phyloP scores from a whole-genome alignment of 2,113 vertebrate species.

The Chrysemys picta region DNA sequence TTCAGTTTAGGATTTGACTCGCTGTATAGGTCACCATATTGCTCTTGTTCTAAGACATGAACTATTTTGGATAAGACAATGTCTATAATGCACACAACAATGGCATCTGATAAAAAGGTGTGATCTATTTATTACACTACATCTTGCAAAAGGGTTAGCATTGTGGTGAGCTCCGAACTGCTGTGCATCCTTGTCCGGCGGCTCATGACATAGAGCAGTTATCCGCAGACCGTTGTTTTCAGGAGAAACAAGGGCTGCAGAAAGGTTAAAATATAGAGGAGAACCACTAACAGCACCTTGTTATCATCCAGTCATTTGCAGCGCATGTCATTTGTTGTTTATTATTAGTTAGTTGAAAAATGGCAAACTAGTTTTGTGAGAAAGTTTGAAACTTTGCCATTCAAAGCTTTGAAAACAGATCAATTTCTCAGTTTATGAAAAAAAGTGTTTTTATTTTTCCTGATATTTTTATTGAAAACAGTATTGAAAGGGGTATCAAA shows the following conservation, averaged over 20 bases:
- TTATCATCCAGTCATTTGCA: background rate
- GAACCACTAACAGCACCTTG: background rate
- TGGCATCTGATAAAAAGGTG: background rate
- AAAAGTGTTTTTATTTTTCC: background rate
- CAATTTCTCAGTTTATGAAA: background rate
- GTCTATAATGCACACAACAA: background rate
- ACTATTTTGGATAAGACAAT: background rate
- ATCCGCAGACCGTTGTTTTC: background rate
- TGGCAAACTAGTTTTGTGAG: background rate
- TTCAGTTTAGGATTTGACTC: background rate
- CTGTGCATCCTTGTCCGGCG: fast-evolving
- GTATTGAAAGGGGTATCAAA: background rate
- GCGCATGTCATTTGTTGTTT: background rate
- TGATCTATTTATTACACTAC: background rate
- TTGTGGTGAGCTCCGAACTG: background rate
- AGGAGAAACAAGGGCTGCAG: fast-evolving
- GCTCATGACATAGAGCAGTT: fast-evolving
- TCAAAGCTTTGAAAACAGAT: background rate
- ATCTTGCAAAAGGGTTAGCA: background rate
- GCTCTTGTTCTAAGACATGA: background rate
- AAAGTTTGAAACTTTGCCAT: background rate
- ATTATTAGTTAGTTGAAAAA: background rate
- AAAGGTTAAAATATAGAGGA: background rate
- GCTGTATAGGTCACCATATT: background rate
- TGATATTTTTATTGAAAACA: background rate